phyloP scores from a whole-genome alignment of 1,140 invertebrate species.

The Euura saliciscinereae region DNA sequence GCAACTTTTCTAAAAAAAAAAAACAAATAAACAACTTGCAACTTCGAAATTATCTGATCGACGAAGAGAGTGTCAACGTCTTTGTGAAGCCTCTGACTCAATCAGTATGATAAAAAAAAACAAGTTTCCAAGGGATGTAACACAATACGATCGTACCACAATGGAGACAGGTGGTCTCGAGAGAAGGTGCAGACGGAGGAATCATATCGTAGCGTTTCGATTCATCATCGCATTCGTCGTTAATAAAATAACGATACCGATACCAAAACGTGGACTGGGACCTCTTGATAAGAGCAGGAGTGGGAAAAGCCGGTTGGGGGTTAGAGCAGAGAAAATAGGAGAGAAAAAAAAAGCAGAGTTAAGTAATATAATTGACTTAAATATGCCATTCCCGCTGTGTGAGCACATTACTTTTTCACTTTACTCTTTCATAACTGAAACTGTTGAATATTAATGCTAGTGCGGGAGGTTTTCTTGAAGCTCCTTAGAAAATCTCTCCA shows the following conservation, averaged over 20 bases:
- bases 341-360: constrained; percentile 38
- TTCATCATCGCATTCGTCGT: constrained; percentile 28
- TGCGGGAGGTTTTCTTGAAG: constrained; percentile 37
- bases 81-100: neutral
- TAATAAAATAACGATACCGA: constrained; percentile 23
- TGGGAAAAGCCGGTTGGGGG: too few species aligned
- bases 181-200: too few species aligned
- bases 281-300: too few species aligned
- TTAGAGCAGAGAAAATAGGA: too few species aligned
- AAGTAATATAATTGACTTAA: constrained; percentile 56
- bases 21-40: too few species aligned
- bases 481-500: constrained; percentile 35
- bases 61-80: too few species aligned
- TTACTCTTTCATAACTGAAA: constrained; percentile 57
- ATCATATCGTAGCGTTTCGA: neutral
- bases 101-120: neutral
- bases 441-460: constrained; percentile 57
- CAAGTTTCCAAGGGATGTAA: neutral
- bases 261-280: neutral
- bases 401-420: constrained; percentile 54
- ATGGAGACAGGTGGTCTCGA: neutral
- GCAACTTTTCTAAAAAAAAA: too few species aligned
- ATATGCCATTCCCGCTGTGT: constrained; percentile 36
- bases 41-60: too few species aligned
- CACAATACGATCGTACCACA: neutral